Conservation (phyloP, 2,888 invertebrate species). For the Melipona beecheii region DNA sequence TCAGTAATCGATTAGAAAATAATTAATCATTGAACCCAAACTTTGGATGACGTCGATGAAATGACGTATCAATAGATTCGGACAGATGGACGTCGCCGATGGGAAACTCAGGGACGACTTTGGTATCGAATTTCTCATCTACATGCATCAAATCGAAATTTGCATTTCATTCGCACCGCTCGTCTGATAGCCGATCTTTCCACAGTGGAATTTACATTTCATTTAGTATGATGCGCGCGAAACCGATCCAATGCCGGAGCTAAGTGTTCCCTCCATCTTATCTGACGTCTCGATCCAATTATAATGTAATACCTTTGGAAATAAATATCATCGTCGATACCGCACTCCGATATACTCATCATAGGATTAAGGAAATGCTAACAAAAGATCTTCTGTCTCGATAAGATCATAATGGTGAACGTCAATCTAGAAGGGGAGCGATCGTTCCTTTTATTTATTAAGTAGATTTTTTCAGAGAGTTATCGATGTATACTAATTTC, state of each 20-base stretch:
- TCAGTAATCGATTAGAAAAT: too few species aligned
- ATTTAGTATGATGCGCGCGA: background rate
- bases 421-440: too few species aligned
- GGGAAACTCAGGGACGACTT: constrained; percentile 51
- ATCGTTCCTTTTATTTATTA: too few species aligned
- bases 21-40: too few species aligned
- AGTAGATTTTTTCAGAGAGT: too few species aligned
- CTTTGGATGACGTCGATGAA: background rate
- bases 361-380: constrained; percentile 4
- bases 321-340: constrained; percentile 42
- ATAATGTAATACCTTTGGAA: constrained; percentile 36
- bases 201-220: constrained; percentile 35
- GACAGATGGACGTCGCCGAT: constrained; percentile 56
- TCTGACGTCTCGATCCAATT: constrained; percentile 45
- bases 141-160: constrained; percentile 40
- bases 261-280: background rate
- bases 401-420: background rate
- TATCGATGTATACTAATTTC: too few species aligned
- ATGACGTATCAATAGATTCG: too few species aligned
- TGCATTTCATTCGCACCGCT: constrained; percentile 44
- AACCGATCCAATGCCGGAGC: background rate
- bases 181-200: constrained; percentile 6
- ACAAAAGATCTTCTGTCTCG: constrained; percentile 21
- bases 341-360: background rate
- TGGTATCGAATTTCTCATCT: constrained; percentile 52